Evolutionary conservation across 2,113 vertebrate species (phyloP).

Genomic region (Rhombomys opimus): DNA sequence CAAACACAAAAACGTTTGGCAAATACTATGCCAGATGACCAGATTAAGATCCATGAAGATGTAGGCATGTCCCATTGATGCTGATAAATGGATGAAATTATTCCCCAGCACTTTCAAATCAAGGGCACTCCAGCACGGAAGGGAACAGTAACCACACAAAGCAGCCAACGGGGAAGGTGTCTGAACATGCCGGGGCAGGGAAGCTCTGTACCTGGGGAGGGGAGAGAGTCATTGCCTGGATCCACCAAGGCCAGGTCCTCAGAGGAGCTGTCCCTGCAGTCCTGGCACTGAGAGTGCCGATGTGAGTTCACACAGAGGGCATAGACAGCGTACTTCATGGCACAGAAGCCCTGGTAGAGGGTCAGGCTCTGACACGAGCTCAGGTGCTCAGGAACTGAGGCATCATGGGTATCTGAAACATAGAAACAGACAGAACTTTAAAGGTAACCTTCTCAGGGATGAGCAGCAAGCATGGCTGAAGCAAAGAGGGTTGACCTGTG

Average conservation of each 20-base stretch:
- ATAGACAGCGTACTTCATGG: constrained; percentile 97
- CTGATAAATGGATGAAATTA: not conserved
- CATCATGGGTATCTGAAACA: constrained; percentile 66
- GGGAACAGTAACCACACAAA: not conserved
- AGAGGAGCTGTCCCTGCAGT: constrained; percentile 78
- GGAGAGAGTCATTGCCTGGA: constrained; percentile 48
- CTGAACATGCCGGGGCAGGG: not conserved
- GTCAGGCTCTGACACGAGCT: constrained; percentile 88
- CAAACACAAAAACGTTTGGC: not conserved
- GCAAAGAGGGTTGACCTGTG: not conserved
- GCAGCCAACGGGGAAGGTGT: not conserved
- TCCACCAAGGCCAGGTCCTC: constrained; percentile 63
- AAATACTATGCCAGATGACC: not conserved
- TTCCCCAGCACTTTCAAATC: not conserved
- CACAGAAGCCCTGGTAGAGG: constrained; percentile 95
- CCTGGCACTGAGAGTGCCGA: constrained; percentile 85
- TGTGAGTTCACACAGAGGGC: constrained; percentile 94
- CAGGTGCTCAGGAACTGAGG: constrained; percentile 60
- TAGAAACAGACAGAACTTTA: constrained; percentile 22
- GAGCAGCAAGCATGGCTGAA: not conserved
- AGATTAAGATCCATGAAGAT: not conserved
- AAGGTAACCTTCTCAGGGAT: not conserved
- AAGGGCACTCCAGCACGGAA: constrained; percentile 1
- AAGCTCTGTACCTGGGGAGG: constrained; percentile 68
- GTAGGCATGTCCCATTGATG: constrained; percentile 1